Evolutionary conservation across 1,140 invertebrate genomes (phyloP), one percentile per base, ranked within the genome.

Genomic region (Eumaeus atala): DNA sequence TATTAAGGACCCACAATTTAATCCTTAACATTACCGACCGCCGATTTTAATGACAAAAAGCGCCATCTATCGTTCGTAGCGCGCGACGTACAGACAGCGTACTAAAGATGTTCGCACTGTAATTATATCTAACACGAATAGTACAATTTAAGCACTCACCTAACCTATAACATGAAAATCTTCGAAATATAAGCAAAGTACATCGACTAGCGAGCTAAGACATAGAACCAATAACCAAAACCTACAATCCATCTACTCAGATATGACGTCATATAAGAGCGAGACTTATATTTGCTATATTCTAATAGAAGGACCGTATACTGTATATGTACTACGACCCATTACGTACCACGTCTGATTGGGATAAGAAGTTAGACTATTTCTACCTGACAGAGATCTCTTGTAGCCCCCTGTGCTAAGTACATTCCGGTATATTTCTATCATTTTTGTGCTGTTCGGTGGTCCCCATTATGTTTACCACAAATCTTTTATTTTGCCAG

Each of bases 161-260:
- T 44, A 44, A 7, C 40, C 40, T 44, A 44, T 44, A 14, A 44
- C 40, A 44, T 44, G 9, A 44, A 44, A 44, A 40, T 2, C 21
- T 16, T 17, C 12, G 1, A 14, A 44, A 44, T 10, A 16, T 44
- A 44, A 44, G 40, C 40, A 28, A 28, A 28, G 6, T 28, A 28
- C 40, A 17, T 44, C 40, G 40, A 44, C 40, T 44, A 44, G 40
- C 40, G 40, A 9, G 40, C 40, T 44, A 44, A 44, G 40, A 44
- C 40, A 28, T 28, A 44, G 40, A 44, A 44, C 16, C 2, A 28
- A 28, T 44, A 44, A 44, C 40, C 21, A 44, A 40, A 44, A 44
- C 40, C 40, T 44, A 9, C 21, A 28, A 28, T 28, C 21, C 21
- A 28, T 28, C 21, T 28, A 28, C 6, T 28, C 9, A 17, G 9